Base-by-base conservation (phyloP, 2,797 vertebrate genomes). In the Bryconaethiops microstoma region DNA sequence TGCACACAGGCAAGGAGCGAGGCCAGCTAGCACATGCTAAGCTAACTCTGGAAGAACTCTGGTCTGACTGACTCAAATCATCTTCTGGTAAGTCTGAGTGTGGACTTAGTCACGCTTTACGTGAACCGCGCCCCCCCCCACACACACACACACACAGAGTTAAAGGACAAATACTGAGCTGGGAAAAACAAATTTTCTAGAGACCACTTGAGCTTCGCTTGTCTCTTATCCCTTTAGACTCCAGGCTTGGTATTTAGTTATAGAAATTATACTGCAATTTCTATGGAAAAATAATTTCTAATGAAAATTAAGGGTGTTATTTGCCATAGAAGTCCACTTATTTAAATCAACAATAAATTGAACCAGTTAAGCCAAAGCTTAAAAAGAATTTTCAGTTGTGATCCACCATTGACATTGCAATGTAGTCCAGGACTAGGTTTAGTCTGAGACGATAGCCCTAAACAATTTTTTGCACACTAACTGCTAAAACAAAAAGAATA, bases 1-100 rank as follows among this genome's bases (percentile, higher is more conserved):
- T 81, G 88, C 86, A 79, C 79, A 85, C 84, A 79, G 76, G 75
- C 35, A 72, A 84, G 87, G 82, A 88, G 81, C 75, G 88, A 86
- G 86, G 48, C 54, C 64, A 21, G 48, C 69, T 64, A 35, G 57
- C 50, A 71, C 73, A 83, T 79, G 88, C 87, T 83, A 87, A 87
- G 88, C 86, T 74, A 88, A 84, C 85, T 86, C 85, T 78, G 79
- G 76, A 88, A 88, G 42, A 89, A 87, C 79, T 86, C 79, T 86
- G 90, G 91, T 89, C 90, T 88, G 92, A 93, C 92, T 81, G 63
- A 75, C 25, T 35, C 80, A 80, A 29, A 74, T 55, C 70, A 45
- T 63, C 45, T 69, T 13, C 12, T 50, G 50, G 39, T 67, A 29
- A 59, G 50, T 52, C 23, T 50, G 29, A 77, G 35, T 59, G 48